These are phyloP conservation scores for Orthonychiurus folsomi DNA, from an alignment of 2,888 invertebrate species.

Conservation along the genomic window DNA sequence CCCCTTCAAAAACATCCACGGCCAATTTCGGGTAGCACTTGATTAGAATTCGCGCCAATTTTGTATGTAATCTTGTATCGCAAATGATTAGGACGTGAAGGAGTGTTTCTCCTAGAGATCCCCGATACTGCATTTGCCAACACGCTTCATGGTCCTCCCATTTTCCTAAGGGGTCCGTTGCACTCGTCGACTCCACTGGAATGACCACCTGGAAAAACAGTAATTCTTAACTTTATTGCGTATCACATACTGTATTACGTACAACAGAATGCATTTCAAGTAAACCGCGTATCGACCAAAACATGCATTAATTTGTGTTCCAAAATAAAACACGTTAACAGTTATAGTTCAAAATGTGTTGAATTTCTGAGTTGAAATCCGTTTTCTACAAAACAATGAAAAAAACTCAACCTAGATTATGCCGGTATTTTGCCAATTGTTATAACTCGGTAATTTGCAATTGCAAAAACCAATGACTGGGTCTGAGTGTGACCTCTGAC, in stretches of 20 bases:
- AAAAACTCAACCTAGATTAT: too few relatives aligned
- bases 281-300: too few relatives aligned
- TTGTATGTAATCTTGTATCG: conserved; percentile 71
- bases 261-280: too few relatives aligned
- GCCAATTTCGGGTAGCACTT: conserved; percentile 84
- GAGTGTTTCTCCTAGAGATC: conserved; percentile 87
- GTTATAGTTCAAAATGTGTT: too few relatives aligned
- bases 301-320: too few relatives aligned
- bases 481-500: conserved; percentile 18
- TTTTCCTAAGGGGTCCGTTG: conserved; percentile 76
- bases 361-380: too few relatives aligned
- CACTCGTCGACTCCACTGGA: conserved; percentile 76
- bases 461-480: background rate
- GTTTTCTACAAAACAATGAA: too few relatives aligned
- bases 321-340: too few relatives aligned
- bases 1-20: conserved; percentile 90
- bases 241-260: too few relatives aligned
- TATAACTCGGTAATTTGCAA: too few relatives aligned
- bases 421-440: too few relatives aligned
- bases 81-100: conserved; percentile 91
- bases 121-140: conserved; percentile 95
- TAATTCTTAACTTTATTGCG: conserved; percentile 5
- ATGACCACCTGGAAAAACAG: conserved; percentile 54
- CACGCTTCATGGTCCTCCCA: conserved; percentile 89
- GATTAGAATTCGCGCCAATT: conserved; percentile 77